phyloP scores from a whole-genome alignment of 2,888 invertebrate genomes.

The Buathra laborator region DNA sequence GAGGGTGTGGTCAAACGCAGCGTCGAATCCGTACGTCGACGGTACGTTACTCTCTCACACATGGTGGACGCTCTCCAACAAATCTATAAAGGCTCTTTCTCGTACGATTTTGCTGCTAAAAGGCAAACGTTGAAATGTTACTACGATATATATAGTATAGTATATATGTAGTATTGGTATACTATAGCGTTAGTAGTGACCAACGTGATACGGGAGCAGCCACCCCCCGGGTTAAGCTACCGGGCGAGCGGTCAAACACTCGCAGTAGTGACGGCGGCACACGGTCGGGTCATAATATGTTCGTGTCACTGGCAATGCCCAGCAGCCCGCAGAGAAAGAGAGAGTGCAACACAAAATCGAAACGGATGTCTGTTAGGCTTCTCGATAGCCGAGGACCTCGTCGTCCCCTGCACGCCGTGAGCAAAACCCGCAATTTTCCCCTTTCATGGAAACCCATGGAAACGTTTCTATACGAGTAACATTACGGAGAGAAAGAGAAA shows the following conservation, averaged over 20 bases:
- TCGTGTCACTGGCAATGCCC: constrained; percentile 81
- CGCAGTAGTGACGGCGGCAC: constrained; percentile 68
- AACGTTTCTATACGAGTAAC: constrained; percentile 26
- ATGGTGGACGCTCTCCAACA: constrained; percentile 24
- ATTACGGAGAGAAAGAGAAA: constrained; percentile 25
- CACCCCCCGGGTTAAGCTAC: constrained; percentile 73
- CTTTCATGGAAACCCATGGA: constrained; percentile 65
- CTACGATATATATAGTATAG: constrained; percentile 37
- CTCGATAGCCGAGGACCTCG: constrained; percentile 9
- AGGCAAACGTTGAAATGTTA: constrained; percentile 61
- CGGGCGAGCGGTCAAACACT: constrained; percentile 82
- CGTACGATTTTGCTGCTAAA: constrained; percentile 50
- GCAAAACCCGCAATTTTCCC: constrained; percentile 63
- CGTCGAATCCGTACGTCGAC: constrained; percentile 68
- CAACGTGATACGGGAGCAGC: constrained; percentile 46
- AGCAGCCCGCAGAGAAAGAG: constrained; percentile 29
- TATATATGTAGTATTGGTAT: constrained; percentile 22
- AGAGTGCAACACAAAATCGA: constrained; percentile 41
- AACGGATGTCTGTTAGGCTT: constrained; percentile 32
- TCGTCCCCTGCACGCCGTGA: constrained; percentile 17
- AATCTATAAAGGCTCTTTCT: constrained; percentile 62
- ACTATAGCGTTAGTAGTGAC: constrained; percentile 25
- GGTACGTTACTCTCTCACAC: constrained; percentile 24
- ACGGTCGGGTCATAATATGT: constrained; percentile 79
- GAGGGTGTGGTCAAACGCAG: constrained; percentile 85